Conservation (phyloP, 2,113 vertebrate species). For the Mirza zaza region DNA sequence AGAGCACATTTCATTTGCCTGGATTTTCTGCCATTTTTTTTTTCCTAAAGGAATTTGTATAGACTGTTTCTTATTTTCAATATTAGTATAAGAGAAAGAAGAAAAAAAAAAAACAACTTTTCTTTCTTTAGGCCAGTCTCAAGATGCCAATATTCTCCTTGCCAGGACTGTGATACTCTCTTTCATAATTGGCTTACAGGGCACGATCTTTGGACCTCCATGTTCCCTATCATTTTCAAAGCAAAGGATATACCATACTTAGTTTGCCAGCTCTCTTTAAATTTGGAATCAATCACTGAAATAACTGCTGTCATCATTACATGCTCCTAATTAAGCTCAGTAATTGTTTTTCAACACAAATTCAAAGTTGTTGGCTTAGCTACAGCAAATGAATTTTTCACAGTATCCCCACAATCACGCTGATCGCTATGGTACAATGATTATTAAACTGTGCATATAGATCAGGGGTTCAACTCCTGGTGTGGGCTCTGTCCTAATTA, state of each 20-base stretch:
- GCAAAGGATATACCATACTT: conserved; percentile 62
- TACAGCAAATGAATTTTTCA: conserved; percentile 83
- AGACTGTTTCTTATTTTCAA: neutral
- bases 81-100: neutral
- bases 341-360: conserved; percentile 88
- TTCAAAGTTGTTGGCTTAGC: conserved; percentile 81
- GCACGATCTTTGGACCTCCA: neutral
- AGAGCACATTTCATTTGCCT: neutral
- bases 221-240: conserved; percentile 48
- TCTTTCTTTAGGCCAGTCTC: neutral
- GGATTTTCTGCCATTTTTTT: neutral
- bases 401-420: conserved; percentile 80
- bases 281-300: conserved; percentile 85
- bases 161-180: accelerated
- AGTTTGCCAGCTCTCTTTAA: conserved; percentile 82
- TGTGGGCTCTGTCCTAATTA: conserved; percentile 80
- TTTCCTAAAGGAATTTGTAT: neutral
- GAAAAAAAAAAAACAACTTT: neutral
- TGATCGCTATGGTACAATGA: conserved; percentile 81
- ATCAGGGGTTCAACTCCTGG: conserved; percentile 79
- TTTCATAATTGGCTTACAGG: conserved; percentile 45
- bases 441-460: conserved; percentile 82
- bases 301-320: conserved; percentile 87
- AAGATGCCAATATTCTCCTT: neutral
- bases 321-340: conserved; percentile 84